Conservation (phyloP, 2,888 invertebrate species). For the Lithodes maja region DNA sequence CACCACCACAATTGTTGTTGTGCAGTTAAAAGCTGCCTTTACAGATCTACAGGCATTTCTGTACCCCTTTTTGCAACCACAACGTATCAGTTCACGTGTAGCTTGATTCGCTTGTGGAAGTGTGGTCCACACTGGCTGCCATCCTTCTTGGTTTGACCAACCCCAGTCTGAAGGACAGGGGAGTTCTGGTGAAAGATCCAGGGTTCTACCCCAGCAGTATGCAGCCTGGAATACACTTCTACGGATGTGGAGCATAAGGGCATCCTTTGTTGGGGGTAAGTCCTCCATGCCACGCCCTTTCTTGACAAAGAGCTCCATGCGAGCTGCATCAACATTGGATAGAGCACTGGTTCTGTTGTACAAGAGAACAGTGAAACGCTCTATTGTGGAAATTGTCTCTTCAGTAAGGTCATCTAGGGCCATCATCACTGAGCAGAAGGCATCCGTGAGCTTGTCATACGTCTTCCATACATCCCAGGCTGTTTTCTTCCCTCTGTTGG, state of each 20-base stretch:
- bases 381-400: neutral
- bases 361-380: conserved; percentile 1
- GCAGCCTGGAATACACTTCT: neutral
- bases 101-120: too few species aligned
- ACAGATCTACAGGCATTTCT: too few species aligned
- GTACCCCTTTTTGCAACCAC: too few species aligned
- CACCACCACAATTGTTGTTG: too few species aligned
- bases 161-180: neutral
- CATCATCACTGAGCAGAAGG: neutral
- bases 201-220: neutral
- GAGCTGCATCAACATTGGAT: neutral
- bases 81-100: too few species aligned
- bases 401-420: neutral
- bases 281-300: neutral
- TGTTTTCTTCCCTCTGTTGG: neutral
- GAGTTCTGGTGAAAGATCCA: neutral
- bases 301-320: conserved; percentile 2
- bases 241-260: neutral
- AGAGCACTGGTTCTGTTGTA: conserved; percentile 15
- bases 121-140: too few species aligned
- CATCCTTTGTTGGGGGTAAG: conserved; percentile 1
- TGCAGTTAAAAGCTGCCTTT: too few species aligned
- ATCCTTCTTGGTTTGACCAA: too few species aligned
- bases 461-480: conserved; percentile 2
- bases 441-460: neutral